Evolutionary conservation across 2,113 vertebrate species (phyloP).

Genomic region (Prunella himalayana): DNA sequence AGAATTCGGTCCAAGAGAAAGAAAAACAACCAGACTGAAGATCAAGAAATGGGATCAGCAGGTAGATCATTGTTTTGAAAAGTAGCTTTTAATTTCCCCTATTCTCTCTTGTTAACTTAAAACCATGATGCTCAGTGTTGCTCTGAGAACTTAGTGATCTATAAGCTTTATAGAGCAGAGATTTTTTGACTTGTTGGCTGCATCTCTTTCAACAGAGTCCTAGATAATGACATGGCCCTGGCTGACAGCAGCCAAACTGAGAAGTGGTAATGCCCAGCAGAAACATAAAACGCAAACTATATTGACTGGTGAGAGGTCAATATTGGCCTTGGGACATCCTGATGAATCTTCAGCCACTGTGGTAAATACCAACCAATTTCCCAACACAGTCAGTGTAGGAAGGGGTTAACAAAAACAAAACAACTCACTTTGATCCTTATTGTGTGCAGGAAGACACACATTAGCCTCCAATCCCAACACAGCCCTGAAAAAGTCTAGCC

Average conservation of each 20-base stretch:
- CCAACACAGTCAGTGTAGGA: not conserved
- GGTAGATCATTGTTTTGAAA: not conserved
- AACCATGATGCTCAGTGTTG: not conserved
- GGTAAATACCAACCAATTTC: not conserved
- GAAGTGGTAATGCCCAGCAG: not conserved
- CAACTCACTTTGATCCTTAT: not conserved
- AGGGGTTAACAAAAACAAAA: not conserved
- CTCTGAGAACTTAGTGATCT: not conserved
- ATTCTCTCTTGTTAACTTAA: not conserved
- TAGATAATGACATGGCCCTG: not conserved
- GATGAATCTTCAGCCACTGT: not conserved
- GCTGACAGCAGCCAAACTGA: not conserved
- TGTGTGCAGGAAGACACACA: not conserved
- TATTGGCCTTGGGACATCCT: fast-evolving
- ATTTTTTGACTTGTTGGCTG: not conserved
- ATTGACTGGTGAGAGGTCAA: fast-evolving
- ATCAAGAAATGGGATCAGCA: not conserved
- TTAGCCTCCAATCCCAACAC: fast-evolving
- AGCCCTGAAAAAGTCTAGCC: not conserved
- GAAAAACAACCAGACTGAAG: not conserved
- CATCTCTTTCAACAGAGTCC: not conserved
- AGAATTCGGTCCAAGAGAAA: not conserved
- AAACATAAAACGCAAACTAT: not conserved
- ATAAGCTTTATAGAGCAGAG: not conserved
- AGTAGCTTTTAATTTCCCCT: not conserved